These are phyloP conservation scores for Prunella himalayana DNA, from an alignment of 2,113 vertebrate genomes.

Conservation along the genomic window DNA sequence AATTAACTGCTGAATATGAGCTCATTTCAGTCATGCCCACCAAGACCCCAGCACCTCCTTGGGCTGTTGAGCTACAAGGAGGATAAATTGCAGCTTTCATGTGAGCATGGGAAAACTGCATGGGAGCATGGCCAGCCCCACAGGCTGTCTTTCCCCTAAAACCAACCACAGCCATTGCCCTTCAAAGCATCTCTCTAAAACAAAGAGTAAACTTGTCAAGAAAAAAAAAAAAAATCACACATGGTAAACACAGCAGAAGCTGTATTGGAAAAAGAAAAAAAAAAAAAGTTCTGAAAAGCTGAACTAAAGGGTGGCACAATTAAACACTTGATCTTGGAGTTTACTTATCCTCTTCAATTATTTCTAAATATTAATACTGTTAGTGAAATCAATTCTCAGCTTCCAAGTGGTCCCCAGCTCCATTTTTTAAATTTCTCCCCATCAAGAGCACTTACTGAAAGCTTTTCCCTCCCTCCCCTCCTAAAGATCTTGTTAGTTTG, in stretches of 20 bases:
- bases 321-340: background rate
- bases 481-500: slow-evolving; percentile 29
- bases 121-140: background rate
- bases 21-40: background rate
- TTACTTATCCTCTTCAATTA: slow-evolving; percentile 25
- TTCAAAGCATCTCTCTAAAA: background rate
- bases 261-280: background rate
- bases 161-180: background rate
- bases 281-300: background rate
- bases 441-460: slow-evolving; percentile 26
- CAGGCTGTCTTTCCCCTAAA: background rate
- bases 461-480: background rate
- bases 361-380: slow-evolving; percentile 41
- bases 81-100: background rate
- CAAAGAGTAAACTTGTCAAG: background rate
- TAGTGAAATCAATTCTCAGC: slow-evolving; percentile 9
- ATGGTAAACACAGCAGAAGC: background rate
- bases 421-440: background rate
- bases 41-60: background rate
- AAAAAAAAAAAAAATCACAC: background rate
- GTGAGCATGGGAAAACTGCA: background rate
- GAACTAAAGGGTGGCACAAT: background rate
- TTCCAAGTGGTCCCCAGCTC: slow-evolving; percentile 21
- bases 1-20: background rate
- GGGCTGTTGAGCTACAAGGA: background rate